Base-by-base conservation (phyloP, 2,113 vertebrate genomes). In the Aythya baeri region DNA sequence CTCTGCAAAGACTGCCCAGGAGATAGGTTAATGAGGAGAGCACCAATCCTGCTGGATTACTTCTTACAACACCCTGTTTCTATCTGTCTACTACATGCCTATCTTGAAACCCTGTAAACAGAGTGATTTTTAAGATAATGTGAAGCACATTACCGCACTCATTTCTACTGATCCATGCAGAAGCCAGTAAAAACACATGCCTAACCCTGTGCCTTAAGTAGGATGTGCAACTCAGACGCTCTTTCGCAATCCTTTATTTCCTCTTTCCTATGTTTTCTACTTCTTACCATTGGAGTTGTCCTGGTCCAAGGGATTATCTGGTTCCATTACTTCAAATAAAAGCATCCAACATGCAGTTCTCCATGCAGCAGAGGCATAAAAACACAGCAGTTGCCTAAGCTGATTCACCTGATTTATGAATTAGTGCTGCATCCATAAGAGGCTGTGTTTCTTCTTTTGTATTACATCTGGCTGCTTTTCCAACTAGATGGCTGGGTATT, bases 201-300 rank as follows among this genome's bases (percentile, higher is more conserved):
- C 93, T 94, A 61, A 66, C 67, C 96, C 96, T 92, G 81, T 1
- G n/a, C 89, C 93, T 74, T 88, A 18, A 81, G 88, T 50, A 93
- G 91, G 71, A 95, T 63, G 94, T 83, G 91, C 58, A 95, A 96
- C 93, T 98, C 95, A 62, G 84, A 91, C 86, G 78, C 90, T 95
- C 85, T 29, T 59, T 93, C 25, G 58, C 86, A 88, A 88, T 6
- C 94, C 67, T 26, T 92, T 86, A 81, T n/a, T 20, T 44, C 88
- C 59, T 92, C 77, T 92, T 92, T 88, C 76, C 90, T 95, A 94
- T 61, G 92, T 95, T 96, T 97, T 89, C 94, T 92, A 96, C 94
- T 95, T 90, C 98, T 98, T 98, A 98, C 98, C 98, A 97, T 96
- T 97, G 89, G 97, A 97, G 97, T 97, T 95, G 97, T 98, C 98